Evolutionary conservation across 2,113 vertebrate genomes (phyloP).

Genomic region (Dasypus novemcinctus): DNA sequence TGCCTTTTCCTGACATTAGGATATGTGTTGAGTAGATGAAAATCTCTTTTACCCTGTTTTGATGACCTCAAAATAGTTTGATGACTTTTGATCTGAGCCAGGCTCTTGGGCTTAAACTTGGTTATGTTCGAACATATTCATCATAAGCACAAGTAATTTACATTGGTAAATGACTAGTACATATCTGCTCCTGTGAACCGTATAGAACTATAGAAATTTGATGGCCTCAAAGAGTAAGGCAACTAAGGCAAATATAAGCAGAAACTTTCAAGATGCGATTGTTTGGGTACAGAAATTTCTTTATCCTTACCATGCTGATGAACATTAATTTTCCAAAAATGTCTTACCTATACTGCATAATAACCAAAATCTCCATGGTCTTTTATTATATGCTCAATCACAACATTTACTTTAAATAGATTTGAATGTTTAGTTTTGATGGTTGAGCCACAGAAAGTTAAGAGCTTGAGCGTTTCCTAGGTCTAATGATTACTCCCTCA

Average conservation of each 20-base stretch:
- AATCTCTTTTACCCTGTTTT: not conserved
- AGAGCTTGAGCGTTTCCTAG: not conserved
- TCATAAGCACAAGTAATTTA: conserved; percentile 16
- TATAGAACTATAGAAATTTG: not conserved
- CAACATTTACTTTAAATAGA: not conserved
- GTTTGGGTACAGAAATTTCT: not conserved
- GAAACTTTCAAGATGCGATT: not conserved
- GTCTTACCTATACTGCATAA: not conserved
- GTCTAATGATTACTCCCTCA: not conserved
- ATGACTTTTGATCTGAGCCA: not conserved
- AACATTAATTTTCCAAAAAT: not conserved
- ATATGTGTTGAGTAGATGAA: not conserved
- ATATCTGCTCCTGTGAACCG: not conserved
- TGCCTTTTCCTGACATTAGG: not conserved
- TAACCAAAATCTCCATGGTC: not conserved
- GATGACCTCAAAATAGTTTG: not conserved
- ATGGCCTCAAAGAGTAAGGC: not conserved
- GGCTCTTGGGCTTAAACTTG: not conserved
- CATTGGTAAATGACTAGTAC: not conserved
- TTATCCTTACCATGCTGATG: not conserved
- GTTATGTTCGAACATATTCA: not conserved
- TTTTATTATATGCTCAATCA: conserved; percentile 11
- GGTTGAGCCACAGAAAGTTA: not conserved
- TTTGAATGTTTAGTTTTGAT: not conserved
- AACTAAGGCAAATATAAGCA: not conserved